These are phyloP conservation scores for Mormoops blainvillei DNA, from an alignment of 2,113 vertebrate genomes.

Conservation along the genomic window DNA sequence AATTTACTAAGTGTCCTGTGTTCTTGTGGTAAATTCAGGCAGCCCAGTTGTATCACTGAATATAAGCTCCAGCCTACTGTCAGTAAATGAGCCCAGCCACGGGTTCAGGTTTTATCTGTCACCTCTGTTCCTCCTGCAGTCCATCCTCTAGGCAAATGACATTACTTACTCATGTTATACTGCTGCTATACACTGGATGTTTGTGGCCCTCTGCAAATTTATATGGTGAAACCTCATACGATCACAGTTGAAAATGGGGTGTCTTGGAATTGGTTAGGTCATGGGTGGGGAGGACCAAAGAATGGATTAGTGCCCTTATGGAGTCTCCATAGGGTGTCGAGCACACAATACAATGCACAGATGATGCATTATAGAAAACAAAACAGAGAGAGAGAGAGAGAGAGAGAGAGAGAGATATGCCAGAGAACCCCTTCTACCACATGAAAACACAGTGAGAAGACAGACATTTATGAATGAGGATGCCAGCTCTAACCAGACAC, in stretches of 20 bases:
- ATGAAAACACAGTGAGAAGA: background rate
- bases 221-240: background rate
- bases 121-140: background rate
- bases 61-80: background rate
- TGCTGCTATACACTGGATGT: background rate
- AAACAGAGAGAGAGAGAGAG: too few relatives aligned
- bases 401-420: too few relatives aligned
- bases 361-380: too few relatives aligned
- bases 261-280: background rate
- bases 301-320: background rate
- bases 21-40: background rate
- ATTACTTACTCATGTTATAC: background rate
- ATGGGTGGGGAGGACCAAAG: rapidly evolving
- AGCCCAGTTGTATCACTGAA: background rate
- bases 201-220: background rate
- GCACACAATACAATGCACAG: too few relatives aligned
- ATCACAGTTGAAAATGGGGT: background rate
- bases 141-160: background rate
- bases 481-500: background rate
- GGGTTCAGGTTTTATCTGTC: background rate
- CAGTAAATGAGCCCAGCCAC: background rate
- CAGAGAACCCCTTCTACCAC: background rate
- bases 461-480: background rate
- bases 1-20: background rate
- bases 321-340: background rate